phyloP scores from a whole-genome alignment of 2,113 vertebrate species.

The Myrmecobius fasciatus region DNA sequence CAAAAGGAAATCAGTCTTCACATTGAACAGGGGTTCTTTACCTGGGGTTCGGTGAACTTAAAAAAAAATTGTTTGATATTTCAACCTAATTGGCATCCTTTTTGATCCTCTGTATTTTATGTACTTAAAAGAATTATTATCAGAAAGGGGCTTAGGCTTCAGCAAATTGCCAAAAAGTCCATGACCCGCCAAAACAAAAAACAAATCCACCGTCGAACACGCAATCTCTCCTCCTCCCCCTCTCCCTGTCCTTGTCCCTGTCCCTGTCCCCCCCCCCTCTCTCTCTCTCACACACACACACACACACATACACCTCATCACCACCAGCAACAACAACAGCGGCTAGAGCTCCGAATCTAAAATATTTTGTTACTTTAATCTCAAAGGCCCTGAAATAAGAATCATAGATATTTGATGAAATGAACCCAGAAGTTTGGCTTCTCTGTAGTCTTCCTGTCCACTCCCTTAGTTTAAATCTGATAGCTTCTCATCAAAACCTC shows the following conservation, averaged over 20 bases:
- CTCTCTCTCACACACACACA: no score
- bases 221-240: no score
- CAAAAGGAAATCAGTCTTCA: background rate
- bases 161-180: background rate
- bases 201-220: no score
- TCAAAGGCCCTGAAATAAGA: conserved; percentile 10
- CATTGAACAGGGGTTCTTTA: background rate
- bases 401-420: background rate
- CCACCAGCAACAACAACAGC: no score
- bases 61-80: background rate
- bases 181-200: background rate
- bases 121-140: background rate
- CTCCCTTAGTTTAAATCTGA: background rate
- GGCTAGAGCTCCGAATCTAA: background rate
- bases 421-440: background rate
- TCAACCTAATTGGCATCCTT: background rate
- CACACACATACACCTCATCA: no score
- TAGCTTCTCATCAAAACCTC: background rate
- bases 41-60: background rate
- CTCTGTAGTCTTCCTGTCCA: background rate
- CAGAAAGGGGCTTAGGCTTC: background rate
- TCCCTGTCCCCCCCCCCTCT: no score
- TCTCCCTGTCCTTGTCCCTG: no score
- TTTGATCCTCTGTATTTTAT: background rate
- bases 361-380: background rate